phyloP scores from a whole-genome alignment of 2,113 vertebrate species.

The Elaphurus davidianus region DNA sequence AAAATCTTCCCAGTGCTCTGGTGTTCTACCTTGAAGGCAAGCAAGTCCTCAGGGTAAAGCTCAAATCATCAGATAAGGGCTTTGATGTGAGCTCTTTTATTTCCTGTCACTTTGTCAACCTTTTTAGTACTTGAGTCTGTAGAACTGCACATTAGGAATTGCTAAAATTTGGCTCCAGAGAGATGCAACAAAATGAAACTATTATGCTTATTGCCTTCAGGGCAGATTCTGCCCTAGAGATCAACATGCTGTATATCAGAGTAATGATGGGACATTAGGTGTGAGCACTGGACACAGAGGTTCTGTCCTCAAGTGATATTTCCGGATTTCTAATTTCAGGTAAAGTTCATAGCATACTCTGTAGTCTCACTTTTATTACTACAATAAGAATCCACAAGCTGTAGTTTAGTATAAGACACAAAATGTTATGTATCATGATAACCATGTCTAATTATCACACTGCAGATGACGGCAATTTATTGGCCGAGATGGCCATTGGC shows the following conservation, averaged over 20 bases:
- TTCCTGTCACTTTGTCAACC: neutral
- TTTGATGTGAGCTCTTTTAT: neutral
- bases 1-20: neutral
- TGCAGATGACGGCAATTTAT: neutral
- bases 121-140: neutral
- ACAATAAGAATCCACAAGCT: neutral
- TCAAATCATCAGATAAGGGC: neutral
- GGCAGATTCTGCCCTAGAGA: neutral
- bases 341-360: neutral
- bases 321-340: neutral
- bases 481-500: neutral
- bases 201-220: neutral
- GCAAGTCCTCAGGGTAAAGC: neutral
- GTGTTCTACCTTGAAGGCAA: neutral
- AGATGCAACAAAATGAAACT: neutral
- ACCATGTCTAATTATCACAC: neutral
- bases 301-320: neutral
- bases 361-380: neutral
- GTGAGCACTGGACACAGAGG: neutral
- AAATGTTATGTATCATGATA: neutral
- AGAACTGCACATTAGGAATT: neutral
- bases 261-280: neutral
- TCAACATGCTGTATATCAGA: neutral
- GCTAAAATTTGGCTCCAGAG: slow-evolving; percentile 18
- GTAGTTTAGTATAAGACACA: neutral